Percentiles rank a stretch among this genome's conserved stretches.
These are phyloP conservation scores for Pachliopta kotzebuea DNA, from an alignment of 2,888 invertebrate species.

Conservation along the genomic window DNA sequence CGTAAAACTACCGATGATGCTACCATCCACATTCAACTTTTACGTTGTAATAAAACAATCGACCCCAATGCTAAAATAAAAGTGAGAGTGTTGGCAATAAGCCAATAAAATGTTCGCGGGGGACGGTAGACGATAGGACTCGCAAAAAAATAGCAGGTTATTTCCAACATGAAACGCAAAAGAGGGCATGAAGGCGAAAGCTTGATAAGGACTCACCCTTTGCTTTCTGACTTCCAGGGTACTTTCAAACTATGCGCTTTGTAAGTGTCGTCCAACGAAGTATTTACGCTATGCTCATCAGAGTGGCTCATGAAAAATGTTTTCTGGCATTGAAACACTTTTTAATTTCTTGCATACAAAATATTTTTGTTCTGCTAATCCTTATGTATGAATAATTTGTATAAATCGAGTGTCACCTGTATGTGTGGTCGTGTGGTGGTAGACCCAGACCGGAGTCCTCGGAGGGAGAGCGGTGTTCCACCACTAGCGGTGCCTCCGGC, in stretches of 20 bases:
- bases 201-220: constrained; percentile 62
- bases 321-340: constrained; percentile 3
- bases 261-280: constrained; percentile 43
- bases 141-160: constrained; percentile 53
- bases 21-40: constrained; percentile 68
- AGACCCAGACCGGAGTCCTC: constrained; percentile 97
- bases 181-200: constrained; percentile 64
- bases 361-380: neutral
- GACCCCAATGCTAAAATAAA: constrained; percentile 65
- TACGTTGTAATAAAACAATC: constrained; percentile 70
- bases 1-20: constrained; percentile 61
- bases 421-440: constrained; percentile 86
- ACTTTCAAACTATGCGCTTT: constrained; percentile 59
- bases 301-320: constrained; percentile 30
- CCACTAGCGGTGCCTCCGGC: constrained; percentile 80
- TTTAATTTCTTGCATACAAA: constrained; percentile 12
- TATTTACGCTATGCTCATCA: constrained; percentile 59
- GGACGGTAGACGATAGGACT: constrained; percentile 51
- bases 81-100: constrained; percentile 62
- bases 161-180: constrained; percentile 62
- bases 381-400: neutral
- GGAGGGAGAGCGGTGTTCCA: constrained; percentile 91
- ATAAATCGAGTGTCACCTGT: constrained; percentile 77
- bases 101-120: constrained; percentile 63
- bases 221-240: constrained; percentile 60